These are phyloP conservation scores for Chaunax sp. DNA, from an alignment of 2,797 vertebrate species.

Conservation along the genomic window DNA sequence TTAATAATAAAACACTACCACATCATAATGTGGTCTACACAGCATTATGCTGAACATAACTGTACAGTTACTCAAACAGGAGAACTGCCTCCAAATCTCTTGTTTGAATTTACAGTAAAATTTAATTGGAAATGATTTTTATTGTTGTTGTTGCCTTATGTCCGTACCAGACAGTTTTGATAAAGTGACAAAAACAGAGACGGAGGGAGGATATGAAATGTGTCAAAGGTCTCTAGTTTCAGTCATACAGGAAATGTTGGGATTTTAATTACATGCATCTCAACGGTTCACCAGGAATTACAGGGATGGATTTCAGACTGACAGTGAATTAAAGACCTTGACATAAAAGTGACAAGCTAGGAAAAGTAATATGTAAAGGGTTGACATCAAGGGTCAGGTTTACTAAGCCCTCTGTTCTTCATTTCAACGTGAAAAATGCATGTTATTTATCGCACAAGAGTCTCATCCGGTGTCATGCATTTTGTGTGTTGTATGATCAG, in stretches of 20 bases:
- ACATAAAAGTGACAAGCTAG: constrained; percentile 42
- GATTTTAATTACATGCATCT: constrained; percentile 33
- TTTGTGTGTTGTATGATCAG: not conserved
- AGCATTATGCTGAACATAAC: not conserved
- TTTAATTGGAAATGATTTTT: not conserved
- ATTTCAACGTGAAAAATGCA: constrained; percentile 27
- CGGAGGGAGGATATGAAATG: not conserved
- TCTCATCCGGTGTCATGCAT: not conserved
- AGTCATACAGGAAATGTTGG: constrained; percentile 1
- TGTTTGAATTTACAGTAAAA: not conserved
- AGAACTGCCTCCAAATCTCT: not conserved
- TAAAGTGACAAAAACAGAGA: constrained; percentile 31
- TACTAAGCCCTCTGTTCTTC: constrained; percentile 17
- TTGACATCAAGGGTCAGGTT: constrained; percentile 32
- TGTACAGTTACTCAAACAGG: not conserved
- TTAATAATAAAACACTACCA: constrained; percentile 11
- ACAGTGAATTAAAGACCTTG: constrained; percentile 47
- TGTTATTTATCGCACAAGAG: constrained; percentile 44
- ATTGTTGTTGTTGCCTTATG: not conserved
- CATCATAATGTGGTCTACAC: not conserved
- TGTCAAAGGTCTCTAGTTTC: constrained; percentile 17
- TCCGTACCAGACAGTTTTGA: constrained; percentile 1
- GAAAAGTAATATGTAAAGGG: constrained; percentile 33
- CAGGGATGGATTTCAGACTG: constrained; percentile 29
- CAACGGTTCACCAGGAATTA: constrained; percentile 25